Evolutionary conservation across 2,797 vertebrate species (phyloP), one percentile per base, ranked within the genome.

Genomic region (Sebastes itinus): DNA sequence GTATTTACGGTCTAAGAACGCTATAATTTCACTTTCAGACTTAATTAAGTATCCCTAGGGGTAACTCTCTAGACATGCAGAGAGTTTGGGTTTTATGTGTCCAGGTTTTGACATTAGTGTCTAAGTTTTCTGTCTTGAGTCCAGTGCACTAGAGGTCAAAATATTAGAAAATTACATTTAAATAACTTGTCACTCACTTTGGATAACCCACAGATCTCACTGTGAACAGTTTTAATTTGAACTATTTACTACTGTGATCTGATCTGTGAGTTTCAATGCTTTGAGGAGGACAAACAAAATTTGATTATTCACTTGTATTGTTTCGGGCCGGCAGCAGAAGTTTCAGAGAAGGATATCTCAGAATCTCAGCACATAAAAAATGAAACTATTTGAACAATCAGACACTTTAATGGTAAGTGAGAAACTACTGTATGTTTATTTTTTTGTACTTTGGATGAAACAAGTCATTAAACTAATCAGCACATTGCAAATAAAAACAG

Each of bases 381-480:
- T 66, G 12, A 69, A 77, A 32, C 58, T 18, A 6, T 52, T 54
- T 66, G 18, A 11, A 61, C 27, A 23, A 66, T 30, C 33, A 67
- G 20, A 42, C 52, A 58, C 33, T 30, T 38, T 8, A 14, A 55
- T 4, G 11, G 2, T 11, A 27, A 2, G 9, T 46, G 13, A 60
- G 49, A 73, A 20, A 63, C 46, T 49, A 20, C 13, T 2, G 33
- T 60, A 64, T 54, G 9, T 28, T 60, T 22, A 14, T 32, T 10
- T 32, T 18, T 18, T n/a, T 62, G 12, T 23, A 52, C 54, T 73
- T 74, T 46, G 30, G 33, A 70, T 70, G 28, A 74, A 80, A 62
- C 46, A 6, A 38, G 27, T 64, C 46, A 66, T 70, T 80, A 63
- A 80, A 77, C 38, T 65, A 69, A 78, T 77, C 72, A 82, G 38